Base-by-base conservation (phyloP, 2,113 vertebrate species). In the Himantopus leucocephalus region DNA sequence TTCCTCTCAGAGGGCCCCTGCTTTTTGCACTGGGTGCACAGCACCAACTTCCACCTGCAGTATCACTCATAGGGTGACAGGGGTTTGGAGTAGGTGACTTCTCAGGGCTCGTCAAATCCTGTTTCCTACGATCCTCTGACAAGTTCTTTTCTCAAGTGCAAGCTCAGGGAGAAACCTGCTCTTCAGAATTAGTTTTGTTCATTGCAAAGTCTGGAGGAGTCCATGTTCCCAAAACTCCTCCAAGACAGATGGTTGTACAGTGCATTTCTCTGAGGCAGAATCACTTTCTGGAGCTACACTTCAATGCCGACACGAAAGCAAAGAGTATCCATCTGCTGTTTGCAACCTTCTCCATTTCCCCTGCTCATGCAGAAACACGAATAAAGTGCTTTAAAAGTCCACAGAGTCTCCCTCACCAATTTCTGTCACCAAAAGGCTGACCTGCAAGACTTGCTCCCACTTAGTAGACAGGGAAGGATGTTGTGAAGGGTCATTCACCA, bases 71-170 rank as follows among this genome's bases (percentile, higher is more conserved):
- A 62, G 45, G 1, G 15, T 75, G 34, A n/a, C 24, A 71, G 80
- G 10, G 10, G 2, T n/a, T 84, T 56, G 20, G 5, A 48, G 21
- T 0, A 73, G 20, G 4, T 1, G 17, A 9, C 26, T 60, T 52
- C 64, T 80, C n/a, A 43, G 45, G 32, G 52, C 22, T 55, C 16
- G 8, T 82, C 53, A 64, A 52, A 79, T 75, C 62, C 48, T 32
- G 1, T 68, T 88, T 88, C 32, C 26, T n/a, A 41, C 17, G 43
- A 47, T 75, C 4, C 22, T 59, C 52, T 66, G 39, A 39, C 9
- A 56, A 74, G 32, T 53, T 77, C 35, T 70, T 80, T 86, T 63
- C 45, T 58, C 41, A 6, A 43, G 15, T 86, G 14, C 58, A 66
- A 83, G 39, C 50, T 74, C 34, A 62, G 37, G 53, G 14, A 84